phyloP scores from a whole-genome alignment of 2,797 vertebrate species.

The Cryptoblepharus egeriae region DNA sequence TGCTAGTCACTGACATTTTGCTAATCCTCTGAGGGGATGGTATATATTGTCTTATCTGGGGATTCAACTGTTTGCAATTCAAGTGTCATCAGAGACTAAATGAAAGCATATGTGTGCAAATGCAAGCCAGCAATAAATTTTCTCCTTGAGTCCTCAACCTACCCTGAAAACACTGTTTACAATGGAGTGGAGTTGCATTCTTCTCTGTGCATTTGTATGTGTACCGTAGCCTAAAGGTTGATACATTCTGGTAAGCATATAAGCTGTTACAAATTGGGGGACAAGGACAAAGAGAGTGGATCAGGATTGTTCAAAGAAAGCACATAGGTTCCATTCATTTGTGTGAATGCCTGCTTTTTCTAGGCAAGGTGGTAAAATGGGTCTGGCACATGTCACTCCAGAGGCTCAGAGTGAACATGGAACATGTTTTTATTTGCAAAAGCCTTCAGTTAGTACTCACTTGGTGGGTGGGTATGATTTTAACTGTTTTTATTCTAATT shows the following conservation, averaged over 20 bases:
- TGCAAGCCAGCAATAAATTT: constrained; percentile 22
- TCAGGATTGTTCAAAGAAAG: constrained; percentile 20
- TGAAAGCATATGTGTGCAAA: constrained; percentile 46
- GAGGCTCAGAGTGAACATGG: too few relatives aligned
- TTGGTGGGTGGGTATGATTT: too few relatives aligned
- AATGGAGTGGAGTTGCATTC: constrained; percentile 26
- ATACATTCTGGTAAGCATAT: constrained; percentile 47
- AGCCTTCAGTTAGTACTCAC: too few relatives aligned
- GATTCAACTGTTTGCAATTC: constrained; percentile 48
- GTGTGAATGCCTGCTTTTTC: too few relatives aligned
- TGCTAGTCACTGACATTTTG: constrained; percentile 51
- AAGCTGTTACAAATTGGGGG: constrained; percentile 28
- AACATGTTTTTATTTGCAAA: too few relatives aligned
- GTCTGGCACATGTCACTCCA: not conserved
- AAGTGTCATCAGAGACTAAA: constrained; percentile 46
- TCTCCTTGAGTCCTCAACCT: constrained; percentile 34
- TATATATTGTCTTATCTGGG: constrained; percentile 34
- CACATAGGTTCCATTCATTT: not conserved
- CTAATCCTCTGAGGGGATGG: constrained; percentile 43
- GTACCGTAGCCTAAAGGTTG: constrained; percentile 58
- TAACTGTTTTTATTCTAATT: too few relatives aligned
- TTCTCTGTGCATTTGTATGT: constrained; percentile 38
- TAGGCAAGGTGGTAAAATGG: not conserved
- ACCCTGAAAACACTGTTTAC: constrained; percentile 39
- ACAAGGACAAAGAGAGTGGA: constrained; percentile 31